Evolutionary conservation across 2,797 vertebrate genomes (phyloP), one percentile per base, ranked within the genome.

Genomic region (Otolemur crassicaudatus): DNA sequence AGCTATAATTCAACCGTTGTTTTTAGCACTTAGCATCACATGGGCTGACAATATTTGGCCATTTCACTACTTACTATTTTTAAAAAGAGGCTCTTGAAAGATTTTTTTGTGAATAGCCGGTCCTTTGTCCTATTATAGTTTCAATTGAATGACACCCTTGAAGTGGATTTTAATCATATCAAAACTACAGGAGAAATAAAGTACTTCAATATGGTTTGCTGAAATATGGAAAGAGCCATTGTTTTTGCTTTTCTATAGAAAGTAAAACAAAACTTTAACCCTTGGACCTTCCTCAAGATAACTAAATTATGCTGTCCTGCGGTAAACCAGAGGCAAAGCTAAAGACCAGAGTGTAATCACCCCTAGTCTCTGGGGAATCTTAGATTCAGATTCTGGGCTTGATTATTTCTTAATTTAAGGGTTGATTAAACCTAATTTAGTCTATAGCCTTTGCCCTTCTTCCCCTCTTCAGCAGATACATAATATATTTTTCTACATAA

Each of bases 381-480:
- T 31, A 89, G 1, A 29, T 65, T 53, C 29, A 87, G 1, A 29
- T 65, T 53, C 29, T 75, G 46, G 25, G 12, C 14, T 65, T 95
- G 67, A 87, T 94, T 19, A 23, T 58, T 95, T 96, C 43, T 91
- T 94, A 93, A 90, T 88, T 88, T 91, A 92, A 94, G 37, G 2
- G 25, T 73, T 94, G 20, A 56, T 90, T 91, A 94, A 86, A 60
- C 1, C 14, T 65, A 60, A 8, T 83, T 89, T 65, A 56, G 12
- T 83, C 43, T 58, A n/a, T 1, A 76, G 20, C 12, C 22, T 88
- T 90, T 93, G 34, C 27, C 27, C 29, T 77, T 87, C 20, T 95
- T 3, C 46, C 87, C 17, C 20, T 79, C 91, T 93, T 90, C 19
- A 88, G 1, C 3, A 94, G 40, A 34, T 46, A 70, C 2, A 14